Evolutionary conservation across 2,888 invertebrate species (phyloP).

Genomic region (Sarcophaga rosellei): DNA sequence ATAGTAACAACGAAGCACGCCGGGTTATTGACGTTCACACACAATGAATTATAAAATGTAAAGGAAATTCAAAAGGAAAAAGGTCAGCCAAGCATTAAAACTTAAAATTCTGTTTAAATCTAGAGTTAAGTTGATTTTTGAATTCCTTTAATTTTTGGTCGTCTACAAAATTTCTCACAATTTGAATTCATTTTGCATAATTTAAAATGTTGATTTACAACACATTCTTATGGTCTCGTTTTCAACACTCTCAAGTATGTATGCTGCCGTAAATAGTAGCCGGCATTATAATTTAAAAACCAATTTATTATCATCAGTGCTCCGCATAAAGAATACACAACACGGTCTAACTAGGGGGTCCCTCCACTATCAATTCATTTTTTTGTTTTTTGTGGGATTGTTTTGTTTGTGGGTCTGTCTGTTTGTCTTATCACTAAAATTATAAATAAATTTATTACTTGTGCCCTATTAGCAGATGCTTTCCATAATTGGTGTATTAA

Average conservation of each 20-base stretch:
- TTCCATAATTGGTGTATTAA: constrained; percentile 1
- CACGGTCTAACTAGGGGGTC: constrained; percentile 12
- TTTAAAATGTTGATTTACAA: constrained; percentile 31
- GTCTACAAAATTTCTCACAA: neutral
- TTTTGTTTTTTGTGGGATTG: neutral
- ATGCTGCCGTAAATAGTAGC: neutral
- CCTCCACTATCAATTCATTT: neutral
- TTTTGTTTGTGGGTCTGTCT: neutral
- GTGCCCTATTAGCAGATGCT: neutral
- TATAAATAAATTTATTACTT: too few species aligned
- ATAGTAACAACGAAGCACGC: too few species aligned
- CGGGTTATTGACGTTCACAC: too few species aligned
- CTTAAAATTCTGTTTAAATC: neutral
- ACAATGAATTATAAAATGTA: neutral
- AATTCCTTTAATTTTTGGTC: too few species aligned
- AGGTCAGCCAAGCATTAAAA: neutral
- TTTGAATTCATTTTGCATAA: constrained; percentile 38
- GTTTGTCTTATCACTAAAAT: too few species aligned
- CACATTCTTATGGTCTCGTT: neutral
- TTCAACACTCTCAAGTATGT: constrained; percentile 6
- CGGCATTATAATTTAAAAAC: constrained; percentile 36
- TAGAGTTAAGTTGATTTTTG: neutral
- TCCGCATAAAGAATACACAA: neutral
- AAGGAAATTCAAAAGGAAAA: neutral
- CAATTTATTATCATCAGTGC: constrained; percentile 43